A percentile compares a stretch with the other conserved stretches of the same genome.
phyloP scores from a whole-genome alignment of 2,888 invertebrate species.

The Venustoraphidia nigricollis region DNA sequence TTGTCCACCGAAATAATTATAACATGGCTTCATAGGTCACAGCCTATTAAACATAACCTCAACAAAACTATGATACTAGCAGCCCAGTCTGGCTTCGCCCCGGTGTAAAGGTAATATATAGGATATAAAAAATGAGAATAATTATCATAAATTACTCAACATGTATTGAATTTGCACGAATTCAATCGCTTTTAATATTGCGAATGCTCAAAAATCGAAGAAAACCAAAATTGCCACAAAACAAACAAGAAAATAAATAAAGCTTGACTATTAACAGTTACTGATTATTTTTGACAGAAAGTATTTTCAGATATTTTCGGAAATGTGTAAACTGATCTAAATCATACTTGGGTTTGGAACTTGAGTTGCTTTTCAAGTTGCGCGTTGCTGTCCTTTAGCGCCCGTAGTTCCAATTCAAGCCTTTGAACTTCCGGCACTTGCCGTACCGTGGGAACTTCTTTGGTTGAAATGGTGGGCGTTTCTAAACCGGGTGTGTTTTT shows the following conservation, averaged over 20 bases:
- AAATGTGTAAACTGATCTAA: slow-evolving; percentile 4
- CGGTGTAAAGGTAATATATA: too few relatives aligned
- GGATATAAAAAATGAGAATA: too few relatives aligned
- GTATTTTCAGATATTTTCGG: background rate
- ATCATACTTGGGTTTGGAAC: slow-evolving; percentile 59
- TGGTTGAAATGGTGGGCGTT: background rate
- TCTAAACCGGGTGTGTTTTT: slow-evolving; percentile 24
- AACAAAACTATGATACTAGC: too few relatives aligned
- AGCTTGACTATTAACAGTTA: background rate
- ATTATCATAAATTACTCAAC: too few relatives aligned
- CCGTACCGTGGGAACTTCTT: slow-evolving; percentile 12
- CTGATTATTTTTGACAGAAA: too few relatives aligned
- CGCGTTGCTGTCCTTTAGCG: slow-evolving; percentile 50
- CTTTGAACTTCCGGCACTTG: slow-evolving; percentile 33
- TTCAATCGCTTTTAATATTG: too few relatives aligned
- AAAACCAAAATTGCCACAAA: too few relatives aligned
- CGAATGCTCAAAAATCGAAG: too few relatives aligned
- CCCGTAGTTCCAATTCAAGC: slow-evolving; percentile 43
- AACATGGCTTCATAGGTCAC: background rate
- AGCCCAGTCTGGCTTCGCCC: too few relatives aligned
- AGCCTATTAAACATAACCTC: background rate
- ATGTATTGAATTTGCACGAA: too few relatives aligned
- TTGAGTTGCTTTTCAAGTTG: slow-evolving; percentile 66
- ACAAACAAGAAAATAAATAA: too few relatives aligned
- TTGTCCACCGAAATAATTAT: slow-evolving; percentile 2